These are phyloP conservation scores for Microchirus variegatus DNA, from an alignment of 2,797 vertebrate genomes.

Conservation along the genomic window DNA sequence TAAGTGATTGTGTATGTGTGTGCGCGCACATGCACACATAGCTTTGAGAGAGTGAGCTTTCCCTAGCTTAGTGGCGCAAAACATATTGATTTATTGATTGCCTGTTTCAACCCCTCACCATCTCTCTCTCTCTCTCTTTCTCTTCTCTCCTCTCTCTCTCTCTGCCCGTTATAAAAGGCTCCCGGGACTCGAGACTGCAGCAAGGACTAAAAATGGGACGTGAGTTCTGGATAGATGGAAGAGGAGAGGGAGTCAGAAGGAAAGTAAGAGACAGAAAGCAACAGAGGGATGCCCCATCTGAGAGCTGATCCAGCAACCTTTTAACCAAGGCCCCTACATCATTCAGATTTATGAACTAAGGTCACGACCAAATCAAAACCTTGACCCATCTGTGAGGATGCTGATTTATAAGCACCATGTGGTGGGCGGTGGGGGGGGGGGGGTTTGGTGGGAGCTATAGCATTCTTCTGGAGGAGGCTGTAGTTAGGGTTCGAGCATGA, in stretches of 20 bases:
- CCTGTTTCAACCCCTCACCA: constrained; percentile 76
- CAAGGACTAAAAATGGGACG: constrained; percentile 60
- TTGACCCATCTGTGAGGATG: constrained; percentile 80
- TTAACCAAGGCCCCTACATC: constrained; percentile 79
- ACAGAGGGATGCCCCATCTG: constrained; percentile 61
- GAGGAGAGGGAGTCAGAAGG: constrained; percentile 49
- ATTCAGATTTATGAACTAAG: constrained; percentile 84
- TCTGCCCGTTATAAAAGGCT: constrained; percentile 66
- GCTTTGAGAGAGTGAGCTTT: constrained; percentile 77
- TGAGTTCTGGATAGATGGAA: constrained; percentile 47
- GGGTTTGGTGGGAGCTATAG: constrained; percentile 71
- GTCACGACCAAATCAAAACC: constrained; percentile 87
- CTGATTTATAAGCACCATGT: constrained; percentile 82
- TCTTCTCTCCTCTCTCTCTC: constrained; percentile 32
- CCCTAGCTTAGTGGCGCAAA: constrained; percentile 80
- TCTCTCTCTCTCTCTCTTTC: constrained; percentile 50
- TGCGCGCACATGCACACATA: constrained; percentile 43
- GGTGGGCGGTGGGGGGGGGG: constrained; percentile 54
- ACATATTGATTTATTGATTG: constrained; percentile 86
- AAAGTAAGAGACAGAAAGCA: constrained; percentile 50
- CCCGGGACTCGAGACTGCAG: constrained; percentile 65
- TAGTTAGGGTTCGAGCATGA: no score
- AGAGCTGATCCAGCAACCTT: constrained; percentile 72
- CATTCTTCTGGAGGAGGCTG: no score
- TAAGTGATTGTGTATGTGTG: constrained; percentile 56